These are phyloP conservation scores for Ploceus nigricollis DNA, from an alignment of 2,113 vertebrate species.

Conservation along the genomic window DNA sequence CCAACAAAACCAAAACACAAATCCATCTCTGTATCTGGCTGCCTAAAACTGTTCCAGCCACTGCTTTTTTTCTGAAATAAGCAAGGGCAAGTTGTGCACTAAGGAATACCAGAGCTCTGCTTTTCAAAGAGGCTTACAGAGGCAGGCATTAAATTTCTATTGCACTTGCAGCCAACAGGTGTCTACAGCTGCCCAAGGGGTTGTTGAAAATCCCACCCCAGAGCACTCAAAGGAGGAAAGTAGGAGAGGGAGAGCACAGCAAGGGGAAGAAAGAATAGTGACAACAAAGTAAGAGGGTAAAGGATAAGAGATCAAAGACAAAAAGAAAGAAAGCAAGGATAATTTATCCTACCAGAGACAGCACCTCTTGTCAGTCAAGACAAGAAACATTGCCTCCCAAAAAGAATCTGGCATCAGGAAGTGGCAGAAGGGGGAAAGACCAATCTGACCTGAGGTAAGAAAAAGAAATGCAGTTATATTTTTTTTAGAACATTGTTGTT, in stretches of 20 bases:
- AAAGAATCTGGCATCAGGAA: conserved; percentile 57
- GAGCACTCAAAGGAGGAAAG: not conserved
- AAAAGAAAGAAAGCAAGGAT: conserved; percentile 17
- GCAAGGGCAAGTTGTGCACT: rapidly evolving
- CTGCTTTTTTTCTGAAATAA: not conserved
- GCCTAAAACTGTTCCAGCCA: not conserved
- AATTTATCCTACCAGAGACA: conserved; percentile 61
- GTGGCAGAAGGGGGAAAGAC: conserved; percentile 45
- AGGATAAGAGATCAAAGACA: not conserved
- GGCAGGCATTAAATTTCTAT: not conserved
- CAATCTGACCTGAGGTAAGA: conserved; percentile 51
- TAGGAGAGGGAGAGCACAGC: not conserved
- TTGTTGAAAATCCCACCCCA: not conserved
- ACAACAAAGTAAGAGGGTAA: not conserved
- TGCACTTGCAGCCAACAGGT: not conserved
- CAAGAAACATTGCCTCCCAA: conserved; percentile 63
- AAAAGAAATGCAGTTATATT: not conserved
- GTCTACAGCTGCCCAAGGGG: not conserved
- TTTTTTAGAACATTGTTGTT: not conserved
- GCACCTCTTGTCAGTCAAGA: conserved; percentile 67
- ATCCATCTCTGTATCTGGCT: not conserved
- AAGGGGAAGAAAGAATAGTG: not conserved
- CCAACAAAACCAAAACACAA: not conserved
- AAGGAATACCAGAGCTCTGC: not conserved
- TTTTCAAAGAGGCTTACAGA: not conserved